A percentile compares a stretch with the other conserved stretches of the same genome.
phyloP scores from a whole-genome alignment of 1,140 invertebrate species.

The Bombus cullumanus region DNA sequence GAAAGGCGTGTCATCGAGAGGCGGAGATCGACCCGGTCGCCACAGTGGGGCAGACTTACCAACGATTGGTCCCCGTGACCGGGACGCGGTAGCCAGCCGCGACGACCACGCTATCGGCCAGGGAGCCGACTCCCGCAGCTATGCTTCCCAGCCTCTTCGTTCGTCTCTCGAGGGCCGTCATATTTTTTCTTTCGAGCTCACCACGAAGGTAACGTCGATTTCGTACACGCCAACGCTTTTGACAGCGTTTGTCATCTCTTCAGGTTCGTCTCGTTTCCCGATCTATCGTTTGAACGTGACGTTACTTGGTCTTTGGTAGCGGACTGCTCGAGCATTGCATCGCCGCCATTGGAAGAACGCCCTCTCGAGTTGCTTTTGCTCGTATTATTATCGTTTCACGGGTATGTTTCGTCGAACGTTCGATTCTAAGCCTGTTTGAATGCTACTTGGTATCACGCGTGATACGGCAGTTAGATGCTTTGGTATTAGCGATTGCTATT shows the following conservation, averaged over 20 bases:
- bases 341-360: conserved; percentile 21
- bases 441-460: too few relatives aligned
- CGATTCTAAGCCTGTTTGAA: not conserved
- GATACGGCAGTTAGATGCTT: too few relatives aligned
- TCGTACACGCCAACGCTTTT: not conserved
- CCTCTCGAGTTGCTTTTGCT: not conserved
- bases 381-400: not conserved
- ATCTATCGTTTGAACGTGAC: too few relatives aligned
- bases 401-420: not conserved
- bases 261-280: too few relatives aligned
- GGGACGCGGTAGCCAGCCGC: conserved; percentile 25
- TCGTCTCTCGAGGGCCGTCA: not conserved
- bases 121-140: conserved; percentile 20
- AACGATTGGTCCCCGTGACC: conserved; percentile 21
- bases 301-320: too few relatives aligned
- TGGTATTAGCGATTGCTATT: too few relatives aligned
- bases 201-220: not conserved
- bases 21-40: conserved; percentile 23
- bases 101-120: conserved; percentile 15
- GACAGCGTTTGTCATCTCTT: not conserved
- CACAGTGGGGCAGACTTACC: conserved; percentile 21
- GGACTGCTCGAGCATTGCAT: not conserved
- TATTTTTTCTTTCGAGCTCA: not conserved
- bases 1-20: conserved; percentile 45
- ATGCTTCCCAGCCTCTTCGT: conserved; percentile 10